A percentile compares a stretch with the other conserved stretches of the same genome.
Conservation (phyloP, 1,140 invertebrate genomes). For the Trinorchestia longiramus region DNA sequence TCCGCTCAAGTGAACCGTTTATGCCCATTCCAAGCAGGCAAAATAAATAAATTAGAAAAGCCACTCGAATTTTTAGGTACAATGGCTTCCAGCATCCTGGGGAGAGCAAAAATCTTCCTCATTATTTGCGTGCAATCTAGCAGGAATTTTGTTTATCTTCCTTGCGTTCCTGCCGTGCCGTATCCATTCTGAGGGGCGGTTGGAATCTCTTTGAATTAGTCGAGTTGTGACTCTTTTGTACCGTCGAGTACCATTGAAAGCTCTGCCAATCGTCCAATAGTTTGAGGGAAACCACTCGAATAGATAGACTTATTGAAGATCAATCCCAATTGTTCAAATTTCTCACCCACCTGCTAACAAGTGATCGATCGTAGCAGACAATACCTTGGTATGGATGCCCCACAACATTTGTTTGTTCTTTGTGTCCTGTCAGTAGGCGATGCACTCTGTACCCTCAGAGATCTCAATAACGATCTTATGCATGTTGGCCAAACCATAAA, state of each 20-base stretch:
- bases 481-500: not conserved
- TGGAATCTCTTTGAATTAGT: slow-evolving; percentile 41
- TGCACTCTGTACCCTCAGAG: not conserved
- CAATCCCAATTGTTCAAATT: slow-evolving; percentile 20
- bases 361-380: slow-evolving; percentile 27
- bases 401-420: not conserved
- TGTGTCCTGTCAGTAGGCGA: not conserved
- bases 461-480: not conserved
- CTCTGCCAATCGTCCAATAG: slow-evolving; percentile 16
- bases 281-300: slow-evolving; percentile 35
- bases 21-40: not conserved
- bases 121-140: not conserved
- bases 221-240: slow-evolving; percentile 33
- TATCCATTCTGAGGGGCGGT: not conserved
- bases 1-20: slow-evolving; percentile 21
- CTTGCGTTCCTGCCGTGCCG: slow-evolving; percentile 35
- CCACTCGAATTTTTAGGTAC: not conserved
- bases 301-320: slow-evolving; percentile 35
- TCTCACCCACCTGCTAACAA: slow-evolving; percentile 49
- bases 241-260: not conserved
- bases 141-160: slow-evolving; percentile 20
- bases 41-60: slow-evolving; percentile 37
- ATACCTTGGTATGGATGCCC: slow-evolving; percentile 14
- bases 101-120: slow-evolving; percentile 14
- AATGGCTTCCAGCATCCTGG: not conserved